These are phyloP conservation scores for Exocentrus adspersus DNA, from an alignment of 2,888 invertebrate genomes.

Conservation along the genomic window DNA sequence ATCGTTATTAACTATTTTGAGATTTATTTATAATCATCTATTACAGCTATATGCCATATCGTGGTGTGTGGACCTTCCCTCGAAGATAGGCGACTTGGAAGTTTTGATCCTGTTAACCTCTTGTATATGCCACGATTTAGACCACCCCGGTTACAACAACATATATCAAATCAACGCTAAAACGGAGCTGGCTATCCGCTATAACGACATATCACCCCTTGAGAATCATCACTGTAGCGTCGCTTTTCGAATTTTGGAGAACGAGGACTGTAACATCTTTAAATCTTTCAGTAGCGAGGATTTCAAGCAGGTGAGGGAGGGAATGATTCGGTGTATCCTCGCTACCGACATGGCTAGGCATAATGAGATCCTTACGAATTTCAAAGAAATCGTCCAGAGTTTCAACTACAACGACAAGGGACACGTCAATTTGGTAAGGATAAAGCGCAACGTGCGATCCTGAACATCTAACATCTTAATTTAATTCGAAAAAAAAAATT, in stretches of 20 bases:
- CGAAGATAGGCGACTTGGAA: constrained; percentile 78
- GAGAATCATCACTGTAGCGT: constrained; percentile 90
- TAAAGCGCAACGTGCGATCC: too few relatives aligned
- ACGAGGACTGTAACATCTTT: constrained; percentile 84
- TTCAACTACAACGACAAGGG: constrained; percentile 76
- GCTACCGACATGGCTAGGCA: constrained; percentile 84
- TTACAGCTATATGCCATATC: constrained; percentile 83
- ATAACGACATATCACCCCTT: constrained; percentile 86
- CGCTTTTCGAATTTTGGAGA: constrained; percentile 81
- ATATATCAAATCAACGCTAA: constrained; percentile 86
- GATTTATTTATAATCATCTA: too few relatives aligned
- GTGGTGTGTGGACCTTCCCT: constrained; percentile 76
- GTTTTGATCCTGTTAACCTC: constrained; percentile 80
- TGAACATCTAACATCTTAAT: neutral
- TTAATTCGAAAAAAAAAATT: neutral
- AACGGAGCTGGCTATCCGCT: constrained; percentile 83
- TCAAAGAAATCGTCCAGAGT: constrained; percentile 72
- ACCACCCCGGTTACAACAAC: constrained; percentile 82
- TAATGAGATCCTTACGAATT: constrained; percentile 79
- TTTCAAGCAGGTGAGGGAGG: constrained; percentile 76
- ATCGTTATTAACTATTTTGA: too few relatives aligned
- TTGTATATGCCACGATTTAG: constrained; percentile 83
- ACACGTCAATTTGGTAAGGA: constrained; percentile 77
- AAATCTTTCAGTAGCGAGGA: constrained; percentile 72
- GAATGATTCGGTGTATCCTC: constrained; percentile 80